Conservation (phyloP, 2,797 vertebrate genomes). For the Rachycentron canadum region DNA sequence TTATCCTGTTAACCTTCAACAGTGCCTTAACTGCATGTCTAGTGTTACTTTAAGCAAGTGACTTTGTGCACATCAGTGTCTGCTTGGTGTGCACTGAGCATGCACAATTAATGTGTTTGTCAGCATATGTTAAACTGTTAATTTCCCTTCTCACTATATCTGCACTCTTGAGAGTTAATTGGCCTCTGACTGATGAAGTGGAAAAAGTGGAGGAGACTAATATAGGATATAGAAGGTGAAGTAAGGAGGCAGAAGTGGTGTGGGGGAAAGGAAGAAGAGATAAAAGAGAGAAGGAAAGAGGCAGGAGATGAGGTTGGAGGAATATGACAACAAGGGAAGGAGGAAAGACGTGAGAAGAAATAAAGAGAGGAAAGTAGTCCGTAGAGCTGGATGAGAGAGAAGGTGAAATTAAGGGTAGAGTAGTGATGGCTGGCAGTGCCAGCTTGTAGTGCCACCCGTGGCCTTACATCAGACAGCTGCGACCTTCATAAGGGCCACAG, state of each 20-base stretch:
- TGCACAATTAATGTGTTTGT: constrained; percentile 52
- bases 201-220: constrained; percentile 50
- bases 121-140: constrained; percentile 49
- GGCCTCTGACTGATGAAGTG: constrained; percentile 66
- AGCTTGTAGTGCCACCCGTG: constrained; percentile 71
- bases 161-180: constrained; percentile 57
- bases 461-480: constrained; percentile 66
- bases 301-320: not conserved
- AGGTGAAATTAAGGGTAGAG: constrained; percentile 70
- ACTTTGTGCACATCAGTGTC: constrained; percentile 21
- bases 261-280: constrained; percentile 12
- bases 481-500: constrained; percentile 68
- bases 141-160: constrained; percentile 41
- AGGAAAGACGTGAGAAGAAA: constrained; percentile 47
- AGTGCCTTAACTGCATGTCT: constrained; percentile 4
- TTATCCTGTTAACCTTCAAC: constrained; percentile 28
- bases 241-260: not conserved
- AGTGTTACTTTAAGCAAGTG: constrained; percentile 13
- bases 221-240: constrained; percentile 49
- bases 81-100: constrained; percentile 13
- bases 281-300: not conserved
- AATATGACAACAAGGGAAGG: constrained; percentile 24
- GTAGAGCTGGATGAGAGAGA: constrained; percentile 37
- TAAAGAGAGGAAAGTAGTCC: constrained; percentile 10
- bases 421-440: constrained; percentile 56